phyloP scores from a whole-genome alignment of 1,140 invertebrate genomes.

The Magallana gigas region DNA sequence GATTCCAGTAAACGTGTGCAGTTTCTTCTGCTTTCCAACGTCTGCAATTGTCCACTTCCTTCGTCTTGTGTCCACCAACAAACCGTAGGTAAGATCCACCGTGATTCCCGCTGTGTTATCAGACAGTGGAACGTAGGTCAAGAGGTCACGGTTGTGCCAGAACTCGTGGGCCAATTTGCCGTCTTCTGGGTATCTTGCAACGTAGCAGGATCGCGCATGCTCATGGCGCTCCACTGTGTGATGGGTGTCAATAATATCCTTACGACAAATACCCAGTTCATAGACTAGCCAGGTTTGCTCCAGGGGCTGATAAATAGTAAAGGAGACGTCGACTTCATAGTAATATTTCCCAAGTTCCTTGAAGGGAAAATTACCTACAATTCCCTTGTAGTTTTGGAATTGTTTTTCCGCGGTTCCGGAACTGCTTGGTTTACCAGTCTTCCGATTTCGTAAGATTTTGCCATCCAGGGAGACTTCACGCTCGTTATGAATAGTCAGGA shows the following conservation, averaged over 20 bases:
- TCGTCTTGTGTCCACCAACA: constrained; percentile 59
- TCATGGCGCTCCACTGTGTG: constrained; percentile 67
- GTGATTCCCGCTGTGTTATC: constrained; percentile 61
- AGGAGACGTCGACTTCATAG: constrained; percentile 62
- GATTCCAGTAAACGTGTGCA: constrained; percentile 60
- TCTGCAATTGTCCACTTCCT: constrained; percentile 62
- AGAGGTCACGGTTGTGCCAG: constrained; percentile 66
- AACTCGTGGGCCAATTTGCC: constrained; percentile 66
- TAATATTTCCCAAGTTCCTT: constrained; percentile 64
- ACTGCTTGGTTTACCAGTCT: constrained; percentile 58
- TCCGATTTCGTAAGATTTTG: constrained; percentile 59
- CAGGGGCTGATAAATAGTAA: constrained; percentile 62
- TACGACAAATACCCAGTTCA: constrained; percentile 64
- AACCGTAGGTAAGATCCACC: constrained; percentile 61
- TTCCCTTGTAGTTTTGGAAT: constrained; percentile 65
- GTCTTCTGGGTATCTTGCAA: constrained; percentile 66
- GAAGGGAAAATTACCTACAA: constrained; percentile 58
- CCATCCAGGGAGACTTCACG: constrained; percentile 62
- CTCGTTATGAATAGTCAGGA: constrained; percentile 59
- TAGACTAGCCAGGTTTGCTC: constrained; percentile 68
- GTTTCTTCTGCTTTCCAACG: constrained; percentile 60
- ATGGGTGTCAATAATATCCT: constrained; percentile 64
- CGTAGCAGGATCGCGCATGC: constrained; percentile 64
- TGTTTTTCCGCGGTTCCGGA: constrained; percentile 50
- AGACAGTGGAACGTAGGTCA: constrained; percentile 57